These are phyloP conservation scores for Machimus rusticus DNA, from an alignment of 2,888 invertebrate genomes.

Conservation along the genomic window DNA sequence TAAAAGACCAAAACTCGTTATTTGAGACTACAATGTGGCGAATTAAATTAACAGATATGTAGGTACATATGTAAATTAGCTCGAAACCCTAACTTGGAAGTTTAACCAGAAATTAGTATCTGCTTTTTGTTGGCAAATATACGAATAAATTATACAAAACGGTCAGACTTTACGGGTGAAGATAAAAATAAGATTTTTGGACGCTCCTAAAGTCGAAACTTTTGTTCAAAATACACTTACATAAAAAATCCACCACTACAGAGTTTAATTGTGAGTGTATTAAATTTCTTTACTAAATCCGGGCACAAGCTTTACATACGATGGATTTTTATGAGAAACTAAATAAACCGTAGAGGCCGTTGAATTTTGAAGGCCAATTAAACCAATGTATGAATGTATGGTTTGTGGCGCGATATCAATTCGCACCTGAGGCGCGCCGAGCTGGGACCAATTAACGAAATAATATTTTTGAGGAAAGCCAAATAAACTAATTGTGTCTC, in stretches of 20 bases:
- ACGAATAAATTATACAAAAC: not conserved
- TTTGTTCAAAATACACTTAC: not conserved
- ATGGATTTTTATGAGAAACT: not conserved
- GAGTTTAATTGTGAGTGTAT: not conserved
- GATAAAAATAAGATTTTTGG: not conserved
- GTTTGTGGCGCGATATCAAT: not conserved
- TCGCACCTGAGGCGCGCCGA: not conserved
- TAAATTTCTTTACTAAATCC: not conserved
- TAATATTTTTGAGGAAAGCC: not conserved
- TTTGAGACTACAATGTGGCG: not conserved
- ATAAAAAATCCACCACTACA: not conserved
- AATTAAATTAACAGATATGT: not conserved
- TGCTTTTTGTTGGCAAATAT: not conserved
- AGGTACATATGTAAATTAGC: not conserved
- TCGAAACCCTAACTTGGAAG: not conserved
- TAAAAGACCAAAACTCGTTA: not conserved
- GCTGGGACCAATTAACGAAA: not conserved
- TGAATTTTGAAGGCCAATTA: constrained; percentile 17
- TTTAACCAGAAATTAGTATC: not conserved
- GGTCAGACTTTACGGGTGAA: not conserved
- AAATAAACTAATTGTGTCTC: not conserved
- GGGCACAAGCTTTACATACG: not conserved
- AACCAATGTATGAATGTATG: not conserved
- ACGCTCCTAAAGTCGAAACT: not conserved
- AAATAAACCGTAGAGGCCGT: not conserved